Percentiles rank a stretch among this genome's conserved stretches.
Conservation (phyloP, 2,888 invertebrate genomes). For the Anoplius nigerrimus region DNA sequence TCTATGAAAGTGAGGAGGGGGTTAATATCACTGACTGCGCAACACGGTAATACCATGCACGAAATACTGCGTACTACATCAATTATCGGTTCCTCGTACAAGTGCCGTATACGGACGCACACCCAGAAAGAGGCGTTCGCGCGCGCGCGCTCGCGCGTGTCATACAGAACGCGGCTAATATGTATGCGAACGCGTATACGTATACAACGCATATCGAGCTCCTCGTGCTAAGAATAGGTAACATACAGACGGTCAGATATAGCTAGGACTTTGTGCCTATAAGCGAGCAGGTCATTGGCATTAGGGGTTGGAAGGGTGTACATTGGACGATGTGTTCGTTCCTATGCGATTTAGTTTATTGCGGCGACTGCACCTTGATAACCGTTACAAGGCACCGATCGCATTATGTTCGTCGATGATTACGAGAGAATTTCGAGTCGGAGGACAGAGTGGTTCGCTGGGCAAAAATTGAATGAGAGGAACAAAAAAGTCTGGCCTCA, state of each 20-base stretch:
- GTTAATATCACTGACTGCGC: neutral
- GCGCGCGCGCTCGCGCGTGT: conserved; percentile 31
- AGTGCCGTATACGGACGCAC: conserved; percentile 36
- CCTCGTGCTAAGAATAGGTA: conserved; percentile 70
- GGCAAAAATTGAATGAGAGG: no score
- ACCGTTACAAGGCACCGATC: no score
- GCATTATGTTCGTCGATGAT: no score
- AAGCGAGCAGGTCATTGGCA: conserved; percentile 74
- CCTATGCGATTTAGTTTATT: conserved; percentile 48
- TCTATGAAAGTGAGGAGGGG: neutral
- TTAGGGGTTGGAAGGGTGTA: conserved; percentile 68
- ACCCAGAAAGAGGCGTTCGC: conserved; percentile 23
- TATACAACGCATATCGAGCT: conserved; percentile 59
- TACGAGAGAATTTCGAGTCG: neutral
- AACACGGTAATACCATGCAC: conserved; percentile 32
- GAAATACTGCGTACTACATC: conserved; percentile 38
- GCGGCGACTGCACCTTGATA: conserved; percentile 27
- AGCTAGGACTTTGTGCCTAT: conserved; percentile 72
- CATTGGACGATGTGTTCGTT: conserved; percentile 55
- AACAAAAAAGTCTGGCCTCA: conserved; percentile 24
- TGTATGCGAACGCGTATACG: conserved; percentile 41
- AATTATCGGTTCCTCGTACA: conserved; percentile 49
- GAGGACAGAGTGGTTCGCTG: no score
- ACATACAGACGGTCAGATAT: conserved; percentile 69
- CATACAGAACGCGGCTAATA: conserved; percentile 18